These are phyloP conservation scores for Drosophila greeni DNA, from an alignment of 2,888 invertebrate species.

Conservation along the genomic window DNA sequence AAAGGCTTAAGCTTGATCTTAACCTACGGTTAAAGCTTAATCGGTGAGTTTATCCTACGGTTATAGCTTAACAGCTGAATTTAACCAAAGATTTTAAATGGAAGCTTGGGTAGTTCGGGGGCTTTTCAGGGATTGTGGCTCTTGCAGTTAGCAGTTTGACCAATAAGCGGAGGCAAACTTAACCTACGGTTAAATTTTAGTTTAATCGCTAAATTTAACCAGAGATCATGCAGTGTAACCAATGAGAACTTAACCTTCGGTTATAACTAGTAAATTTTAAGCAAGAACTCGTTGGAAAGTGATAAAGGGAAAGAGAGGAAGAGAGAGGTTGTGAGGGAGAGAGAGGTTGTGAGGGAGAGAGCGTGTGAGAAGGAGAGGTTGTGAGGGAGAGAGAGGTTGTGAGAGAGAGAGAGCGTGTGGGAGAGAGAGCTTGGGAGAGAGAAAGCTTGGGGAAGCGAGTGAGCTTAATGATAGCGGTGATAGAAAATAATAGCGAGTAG, in stretches of 20 bases:
- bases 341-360: not conserved
- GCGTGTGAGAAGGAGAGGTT: not conserved
- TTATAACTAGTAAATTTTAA: constrained; percentile 9
- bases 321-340: not conserved
- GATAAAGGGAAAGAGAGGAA: too few species aligned
- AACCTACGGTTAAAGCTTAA: constrained; percentile 3
- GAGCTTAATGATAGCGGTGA: not conserved
- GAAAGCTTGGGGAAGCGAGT: not conserved
- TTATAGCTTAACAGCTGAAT: constrained; percentile 4
- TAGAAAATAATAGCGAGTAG: not conserved
- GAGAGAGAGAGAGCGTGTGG: not conserved
- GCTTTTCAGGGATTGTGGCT: not conserved
- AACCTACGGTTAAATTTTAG: not conserved
- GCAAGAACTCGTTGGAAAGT: constrained; percentile 7
- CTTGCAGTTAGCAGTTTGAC: not conserved
- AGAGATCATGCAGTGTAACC: constrained; percentile 11
- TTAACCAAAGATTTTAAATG: constrained; percentile 5
- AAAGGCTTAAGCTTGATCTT: constrained; percentile 3
- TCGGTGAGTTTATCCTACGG: constrained; percentile 10
- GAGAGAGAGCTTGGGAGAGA: not conserved
- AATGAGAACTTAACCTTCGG: constrained; percentile 9
- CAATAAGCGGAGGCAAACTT: not conserved
- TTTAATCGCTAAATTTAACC: not conserved
- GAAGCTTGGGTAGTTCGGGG: too few species aligned
- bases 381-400: not conserved